phyloP scores from a whole-genome alignment of 2,797 vertebrate genomes.

The Hippopotamyrus pictus region DNA sequence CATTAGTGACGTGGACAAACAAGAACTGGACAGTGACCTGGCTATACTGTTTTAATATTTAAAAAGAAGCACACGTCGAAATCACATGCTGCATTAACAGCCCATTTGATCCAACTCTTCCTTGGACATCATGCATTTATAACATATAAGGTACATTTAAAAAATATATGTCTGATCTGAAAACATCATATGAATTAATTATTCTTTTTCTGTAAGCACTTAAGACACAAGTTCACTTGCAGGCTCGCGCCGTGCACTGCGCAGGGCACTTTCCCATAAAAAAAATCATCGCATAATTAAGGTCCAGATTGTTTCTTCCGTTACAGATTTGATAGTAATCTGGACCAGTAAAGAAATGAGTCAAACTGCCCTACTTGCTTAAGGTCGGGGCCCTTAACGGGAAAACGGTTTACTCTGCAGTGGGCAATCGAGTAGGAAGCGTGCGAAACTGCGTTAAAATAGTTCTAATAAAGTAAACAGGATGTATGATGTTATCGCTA shows the following conservation, averaged over 20 bases:
- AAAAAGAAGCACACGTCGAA: background rate
- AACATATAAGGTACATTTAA: background rate
- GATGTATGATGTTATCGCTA: background rate
- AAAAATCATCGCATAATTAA: background rate
- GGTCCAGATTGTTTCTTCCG: background rate
- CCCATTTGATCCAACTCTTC: background rate
- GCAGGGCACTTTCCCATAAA: background rate
- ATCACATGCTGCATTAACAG: background rate
- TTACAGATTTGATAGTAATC: background rate
- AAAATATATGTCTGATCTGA: background rate
- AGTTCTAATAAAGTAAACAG: constrained; percentile 9
- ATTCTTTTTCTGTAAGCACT: background rate
- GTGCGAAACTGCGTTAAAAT: background rate
- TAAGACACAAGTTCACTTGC: background rate
- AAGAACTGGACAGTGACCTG: background rate
- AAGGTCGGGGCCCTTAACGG: background rate
- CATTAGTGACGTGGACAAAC: background rate
- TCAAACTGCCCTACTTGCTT: background rate
- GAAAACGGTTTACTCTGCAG: background rate
- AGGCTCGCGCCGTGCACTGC: background rate
- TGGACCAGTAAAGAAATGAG: background rate
- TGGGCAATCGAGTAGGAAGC: background rate
- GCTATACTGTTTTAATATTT: background rate
- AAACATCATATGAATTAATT: background rate
- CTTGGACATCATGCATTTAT: background rate